Conservation (phyloP, 1,140 invertebrate genomes). For the Prorops nasuta region DNA sequence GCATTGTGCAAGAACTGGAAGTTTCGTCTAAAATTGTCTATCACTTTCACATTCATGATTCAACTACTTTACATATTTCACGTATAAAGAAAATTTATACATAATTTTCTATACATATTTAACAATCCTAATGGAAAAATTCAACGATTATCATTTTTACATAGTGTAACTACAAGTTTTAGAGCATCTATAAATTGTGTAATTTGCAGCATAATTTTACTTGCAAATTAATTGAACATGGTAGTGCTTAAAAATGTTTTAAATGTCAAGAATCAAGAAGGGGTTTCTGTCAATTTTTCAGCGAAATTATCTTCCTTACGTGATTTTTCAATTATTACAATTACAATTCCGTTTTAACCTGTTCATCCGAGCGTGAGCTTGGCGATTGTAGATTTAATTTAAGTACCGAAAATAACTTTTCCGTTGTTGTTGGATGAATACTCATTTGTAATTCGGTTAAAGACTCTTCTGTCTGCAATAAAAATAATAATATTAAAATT, state of each 20-base stretch:
- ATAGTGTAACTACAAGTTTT: not conserved
- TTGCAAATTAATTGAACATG: constrained; percentile 9
- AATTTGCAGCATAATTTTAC: constrained; percentile 5
- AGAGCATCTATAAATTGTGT: not conserved
- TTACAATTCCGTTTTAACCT: constrained; percentile 42
- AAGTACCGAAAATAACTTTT: constrained; percentile 55
- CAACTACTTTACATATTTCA: too few species aligned
- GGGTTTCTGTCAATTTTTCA: too few species aligned
- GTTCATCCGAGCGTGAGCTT: constrained; percentile 35
- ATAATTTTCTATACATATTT: constrained; percentile 2
- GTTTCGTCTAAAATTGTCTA: too few species aligned
- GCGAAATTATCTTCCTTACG: constrained; percentile 5
- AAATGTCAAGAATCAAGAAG: too few species aligned
- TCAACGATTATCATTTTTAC: not conserved
- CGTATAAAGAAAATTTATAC: constrained; percentile 1
- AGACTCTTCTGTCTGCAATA: constrained; percentile 65
- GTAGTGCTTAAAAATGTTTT: too few species aligned
- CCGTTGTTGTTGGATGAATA: constrained; percentile 62
- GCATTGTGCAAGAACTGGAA: too few species aligned
- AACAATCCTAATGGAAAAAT: not conserved
- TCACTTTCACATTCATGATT: too few species aligned
- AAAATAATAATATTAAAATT: constrained; percentile 20
- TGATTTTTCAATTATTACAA: constrained; percentile 5
- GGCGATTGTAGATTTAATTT: constrained; percentile 46
- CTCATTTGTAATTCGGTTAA: constrained; percentile 65